phyloP scores from a whole-genome alignment of 2,797 vertebrate genomes.

The Spondyliosoma cantharus region DNA sequence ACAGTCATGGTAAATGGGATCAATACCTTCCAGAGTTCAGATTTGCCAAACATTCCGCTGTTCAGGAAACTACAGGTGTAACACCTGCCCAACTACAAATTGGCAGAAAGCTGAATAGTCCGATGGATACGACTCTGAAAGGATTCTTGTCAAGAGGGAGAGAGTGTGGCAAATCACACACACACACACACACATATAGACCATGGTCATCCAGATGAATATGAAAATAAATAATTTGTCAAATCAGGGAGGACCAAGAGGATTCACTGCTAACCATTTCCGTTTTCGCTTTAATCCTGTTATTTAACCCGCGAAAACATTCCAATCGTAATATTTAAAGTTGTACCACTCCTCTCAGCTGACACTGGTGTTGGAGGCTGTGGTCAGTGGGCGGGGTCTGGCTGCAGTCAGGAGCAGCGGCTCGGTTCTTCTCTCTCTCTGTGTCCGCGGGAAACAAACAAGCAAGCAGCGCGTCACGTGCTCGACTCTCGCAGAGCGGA shows the following conservation, averaged over 20 bases:
- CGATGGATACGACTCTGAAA: background rate
- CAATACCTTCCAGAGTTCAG: constrained; percentile 13
- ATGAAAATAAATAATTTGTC: background rate
- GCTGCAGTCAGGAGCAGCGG: background rate
- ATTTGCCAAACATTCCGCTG: constrained; percentile 13
- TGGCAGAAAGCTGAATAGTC: constrained; percentile 8
- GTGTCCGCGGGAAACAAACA: background rate
- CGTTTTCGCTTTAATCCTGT: background rate
- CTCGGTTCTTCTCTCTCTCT: too few species aligned
- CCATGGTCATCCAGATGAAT: too few species aligned
- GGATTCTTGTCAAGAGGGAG: too few species aligned
- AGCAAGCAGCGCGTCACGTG: constrained; percentile 35
- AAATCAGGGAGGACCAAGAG: background rate
- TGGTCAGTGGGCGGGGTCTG: accelerated
- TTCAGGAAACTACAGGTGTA: constrained; percentile 7
- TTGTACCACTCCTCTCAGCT: background rate
- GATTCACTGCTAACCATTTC: background rate
- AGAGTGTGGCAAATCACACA: too few species aligned
- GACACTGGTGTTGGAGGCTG: background rate
- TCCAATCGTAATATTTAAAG: background rate
- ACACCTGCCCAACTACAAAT: background rate
- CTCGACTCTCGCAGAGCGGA: constrained; percentile 42
- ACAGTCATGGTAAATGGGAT: background rate
- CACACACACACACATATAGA: too few species aligned
- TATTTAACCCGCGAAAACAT: background rate